These are phyloP conservation scores for Salvelinus namaycush DNA, from an alignment of 2,113 vertebrate genomes.

Conservation along the genomic window DNA sequence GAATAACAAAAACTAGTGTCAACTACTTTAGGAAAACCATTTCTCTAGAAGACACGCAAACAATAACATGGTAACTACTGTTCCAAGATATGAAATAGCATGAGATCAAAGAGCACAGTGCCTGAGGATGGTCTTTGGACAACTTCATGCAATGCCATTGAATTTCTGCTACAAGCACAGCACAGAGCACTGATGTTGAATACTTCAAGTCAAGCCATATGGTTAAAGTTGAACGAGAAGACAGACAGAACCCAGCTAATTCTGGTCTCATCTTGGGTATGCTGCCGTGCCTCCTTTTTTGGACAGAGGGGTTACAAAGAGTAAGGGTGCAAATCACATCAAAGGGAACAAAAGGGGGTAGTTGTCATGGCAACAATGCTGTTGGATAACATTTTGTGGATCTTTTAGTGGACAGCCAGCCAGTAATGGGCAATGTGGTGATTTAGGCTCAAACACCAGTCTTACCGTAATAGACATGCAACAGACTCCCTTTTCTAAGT, in stretches of 20 bases:
- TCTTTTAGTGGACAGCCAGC: background rate
- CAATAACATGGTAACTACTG: background rate
- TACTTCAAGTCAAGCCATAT: no score
- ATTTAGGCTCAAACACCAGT: background rate
- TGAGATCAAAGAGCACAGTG: background rate
- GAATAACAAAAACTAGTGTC: background rate
- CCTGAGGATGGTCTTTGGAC: background rate
- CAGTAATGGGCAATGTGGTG: background rate
- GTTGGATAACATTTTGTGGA: background rate
- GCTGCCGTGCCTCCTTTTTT: background rate
- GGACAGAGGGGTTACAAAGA: no score
- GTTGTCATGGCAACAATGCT: slow-evolving; percentile 5
- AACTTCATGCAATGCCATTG: background rate
- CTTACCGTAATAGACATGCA: background rate
- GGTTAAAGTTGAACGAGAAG: no score
- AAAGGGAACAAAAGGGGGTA: background rate
- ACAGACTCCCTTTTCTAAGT: slow-evolving; percentile 9
- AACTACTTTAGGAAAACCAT: background rate
- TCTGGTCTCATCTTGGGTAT: no score
- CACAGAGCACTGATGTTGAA: background rate
- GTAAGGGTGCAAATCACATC: background rate
- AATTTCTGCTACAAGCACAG: background rate
- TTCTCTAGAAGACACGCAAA: background rate
- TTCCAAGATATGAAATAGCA: background rate
- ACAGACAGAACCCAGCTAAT: no score